These are phyloP conservation scores for Enoplosus armatus DNA, from an alignment of 2,797 vertebrate species.

Conservation along the genomic window DNA sequence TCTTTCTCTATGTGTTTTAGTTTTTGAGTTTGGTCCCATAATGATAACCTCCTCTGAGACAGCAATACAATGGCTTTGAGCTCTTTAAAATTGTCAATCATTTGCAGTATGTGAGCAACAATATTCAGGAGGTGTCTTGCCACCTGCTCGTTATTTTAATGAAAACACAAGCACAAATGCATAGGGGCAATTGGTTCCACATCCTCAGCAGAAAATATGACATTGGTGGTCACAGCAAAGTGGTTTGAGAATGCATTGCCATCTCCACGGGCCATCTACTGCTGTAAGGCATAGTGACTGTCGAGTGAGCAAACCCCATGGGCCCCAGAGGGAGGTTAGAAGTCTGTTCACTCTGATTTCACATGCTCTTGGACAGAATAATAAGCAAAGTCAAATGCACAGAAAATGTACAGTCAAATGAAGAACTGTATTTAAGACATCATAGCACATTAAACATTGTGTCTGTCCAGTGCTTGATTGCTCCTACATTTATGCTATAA, in stretches of 20 bases:
- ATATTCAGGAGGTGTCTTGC: conserved; percentile 47
- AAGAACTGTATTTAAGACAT: conserved; percentile 16
- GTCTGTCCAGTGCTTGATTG: neutral
- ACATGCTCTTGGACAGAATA: conserved; percentile 54
- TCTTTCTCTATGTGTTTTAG: neutral
- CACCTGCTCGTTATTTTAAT: conserved; percentile 57
- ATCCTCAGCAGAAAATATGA: conserved; percentile 47
- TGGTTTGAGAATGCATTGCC: conserved; percentile 56
- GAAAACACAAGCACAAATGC: conserved; percentile 51
- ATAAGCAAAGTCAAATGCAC: conserved; percentile 49
- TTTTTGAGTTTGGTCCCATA: conserved; percentile 2
- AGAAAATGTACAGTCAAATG: conserved; percentile 11
- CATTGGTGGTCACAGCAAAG: conserved; percentile 60
- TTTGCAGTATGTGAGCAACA: conserved; percentile 10
- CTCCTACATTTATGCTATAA: conserved; percentile 1
- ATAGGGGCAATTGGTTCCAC: conserved; percentile 35
- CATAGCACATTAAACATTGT: neutral
- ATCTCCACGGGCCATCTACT: conserved; percentile 40
- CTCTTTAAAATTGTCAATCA: conserved; percentile 52
- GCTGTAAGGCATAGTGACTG: conserved; percentile 46
- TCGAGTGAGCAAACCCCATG: conserved; percentile 24
- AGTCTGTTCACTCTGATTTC: conserved; percentile 61
- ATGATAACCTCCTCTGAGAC: conserved; percentile 5
- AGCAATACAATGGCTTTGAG: conserved; percentile 25
- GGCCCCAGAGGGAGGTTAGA: conserved; percentile 43